phyloP scores from a whole-genome alignment of 2,113 vertebrate genomes.

The Elachura formosa region DNA sequence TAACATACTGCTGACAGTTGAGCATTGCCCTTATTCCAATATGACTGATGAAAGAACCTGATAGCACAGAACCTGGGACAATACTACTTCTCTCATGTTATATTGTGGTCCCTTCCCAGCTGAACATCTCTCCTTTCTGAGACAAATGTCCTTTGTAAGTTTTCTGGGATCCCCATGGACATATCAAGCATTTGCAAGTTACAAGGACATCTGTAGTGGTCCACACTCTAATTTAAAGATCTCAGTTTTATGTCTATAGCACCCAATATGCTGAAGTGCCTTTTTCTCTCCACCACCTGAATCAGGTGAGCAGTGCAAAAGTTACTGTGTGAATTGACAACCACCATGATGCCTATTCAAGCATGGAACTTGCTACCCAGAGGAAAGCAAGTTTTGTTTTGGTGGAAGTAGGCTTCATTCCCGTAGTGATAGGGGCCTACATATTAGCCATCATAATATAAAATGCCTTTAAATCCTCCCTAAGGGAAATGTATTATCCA shows the following conservation, averaged over 20 bases:
- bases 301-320: not conserved
- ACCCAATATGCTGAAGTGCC: not conserved
- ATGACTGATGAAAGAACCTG: not conserved
- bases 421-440: constrained; percentile 16
- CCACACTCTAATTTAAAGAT: not conserved
- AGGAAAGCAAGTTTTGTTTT: constrained; percentile 11
- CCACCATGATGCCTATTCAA: not conserved
- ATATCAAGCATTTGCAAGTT: not conserved
- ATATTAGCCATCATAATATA: constrained; percentile 37
- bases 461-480: constrained; percentile 65
- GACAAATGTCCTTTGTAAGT: not conserved
- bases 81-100: not conserved
- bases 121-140: not conserved
- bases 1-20: not conserved
- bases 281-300: not conserved
- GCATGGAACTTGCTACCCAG: not conserved
- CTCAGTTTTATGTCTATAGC: not conserved
- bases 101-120: not conserved
- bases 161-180: not conserved
- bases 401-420: constrained; percentile 7
- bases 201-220: not conserved
- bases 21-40: not conserved
- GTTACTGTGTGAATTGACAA: not conserved
- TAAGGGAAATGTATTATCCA: constrained; percentile 46
- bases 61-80: not conserved